A percentile compares a stretch with the other conserved stretches of the same genome.
Evolutionary conservation across 2,888 invertebrate species (phyloP).

Genomic region (Dione vanillae): DNA sequence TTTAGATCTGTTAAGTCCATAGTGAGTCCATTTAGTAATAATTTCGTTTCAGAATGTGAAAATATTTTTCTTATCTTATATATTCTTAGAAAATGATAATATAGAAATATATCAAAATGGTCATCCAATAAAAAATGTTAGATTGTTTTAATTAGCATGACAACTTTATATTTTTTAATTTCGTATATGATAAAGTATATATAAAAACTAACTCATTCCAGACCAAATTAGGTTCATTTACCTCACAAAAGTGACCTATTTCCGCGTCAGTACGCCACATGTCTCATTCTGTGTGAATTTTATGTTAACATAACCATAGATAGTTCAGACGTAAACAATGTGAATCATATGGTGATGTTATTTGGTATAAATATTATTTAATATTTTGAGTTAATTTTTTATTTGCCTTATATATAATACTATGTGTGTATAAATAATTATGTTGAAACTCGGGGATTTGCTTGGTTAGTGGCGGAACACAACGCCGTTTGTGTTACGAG

Average conservation of each 20-base stretch:
- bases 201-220: neutral
- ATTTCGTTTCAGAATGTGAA: neutral
- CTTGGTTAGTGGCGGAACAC: neutral
- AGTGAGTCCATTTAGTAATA: slow-evolving; percentile 1
- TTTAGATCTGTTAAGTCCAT: slow-evolving; percentile 5
- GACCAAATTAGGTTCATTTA: neutral
- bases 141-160: too few relatives aligned
- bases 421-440: neutral
- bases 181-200: too few relatives aligned
- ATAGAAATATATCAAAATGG: too few relatives aligned
- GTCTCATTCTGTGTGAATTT: slow-evolving; percentile 15
- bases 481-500: too few relatives aligned
- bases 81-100: too few relatives aligned
- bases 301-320: slow-evolving; percentile 10
- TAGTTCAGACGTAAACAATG: slow-evolving; percentile 4
- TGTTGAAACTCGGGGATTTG: neutral
- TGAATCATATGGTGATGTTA: neutral
- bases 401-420: too few relatives aligned
- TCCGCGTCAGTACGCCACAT: slow-evolving; percentile 16
- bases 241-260: slow-evolving; percentile 15
- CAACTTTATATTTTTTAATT: too few relatives aligned
- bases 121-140: too few relatives aligned
- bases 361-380: neutral
- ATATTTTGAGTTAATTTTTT: neutral
- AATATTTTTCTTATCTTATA: neutral